Evolutionary conservation across 2,113 vertebrate genomes (phyloP), one percentile per base, ranked within the genome.

Genomic region (Bubalus kerabau): DNA sequence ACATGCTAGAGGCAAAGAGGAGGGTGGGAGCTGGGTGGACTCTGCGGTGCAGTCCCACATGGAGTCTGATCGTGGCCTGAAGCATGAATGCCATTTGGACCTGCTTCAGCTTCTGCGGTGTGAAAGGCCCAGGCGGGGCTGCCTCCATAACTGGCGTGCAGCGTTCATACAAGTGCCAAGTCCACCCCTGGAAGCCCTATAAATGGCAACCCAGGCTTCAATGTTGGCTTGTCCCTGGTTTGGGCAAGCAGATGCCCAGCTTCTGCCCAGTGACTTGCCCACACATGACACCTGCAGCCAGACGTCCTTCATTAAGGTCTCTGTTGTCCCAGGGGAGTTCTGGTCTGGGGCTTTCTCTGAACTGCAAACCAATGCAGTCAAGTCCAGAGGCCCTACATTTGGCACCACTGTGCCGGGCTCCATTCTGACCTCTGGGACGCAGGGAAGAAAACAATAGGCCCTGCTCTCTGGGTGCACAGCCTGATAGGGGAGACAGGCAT

Each of bases 131-230:
- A 78, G 96, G 96, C 0, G 46, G 16, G 59, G 90, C 40, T 71
- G 11, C 76, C 74, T 87, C 36, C 85, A 76, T 56, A 87, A 95
- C 80, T 67, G 84, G 90, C 64, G 28, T 82, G 56, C 8, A 32
- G 56, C 3, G 2, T 67, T 94, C 54, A 17, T 6, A 1, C 8
- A 4, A 78, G 23, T 40, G 40, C 40, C 30, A 13, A 93, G 30
- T 90, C 92, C 88, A 30, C 91, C 94, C 93, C 26, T 14, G 16
- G 84, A 91, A 93, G 87, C 96, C 85, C 90, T 94, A 80, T 97
- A 95, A 96, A 97, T 76, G 85, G 89, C 24, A 90, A 60, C 19
- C 93, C 83, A 59, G 71, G 15, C 84, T 94, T 91, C 82, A 11
- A 67, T 15, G 43, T 5, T 74, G 80, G 85, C 87, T 87, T 96